Percentiles rank a stretch among this genome's conserved stretches.
Evolutionary conservation across 2,888 invertebrate species (phyloP).

Genomic region (Orthosia cruda): DNA sequence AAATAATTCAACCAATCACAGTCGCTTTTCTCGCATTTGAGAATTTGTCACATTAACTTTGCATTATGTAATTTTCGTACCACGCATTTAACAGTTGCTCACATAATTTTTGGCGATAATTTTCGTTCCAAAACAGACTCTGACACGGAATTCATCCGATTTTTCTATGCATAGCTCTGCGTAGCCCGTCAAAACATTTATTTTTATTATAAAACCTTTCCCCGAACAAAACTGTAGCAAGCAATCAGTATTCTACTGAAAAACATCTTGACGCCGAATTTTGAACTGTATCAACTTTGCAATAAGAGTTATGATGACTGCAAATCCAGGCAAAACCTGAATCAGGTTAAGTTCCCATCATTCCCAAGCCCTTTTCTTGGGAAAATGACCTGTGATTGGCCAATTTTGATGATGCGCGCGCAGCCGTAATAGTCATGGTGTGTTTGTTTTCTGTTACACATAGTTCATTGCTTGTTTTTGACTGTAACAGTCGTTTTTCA

Average conservation of each 20-base stretch:
- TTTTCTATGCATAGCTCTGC: neutral
- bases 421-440: slow-evolving; percentile 55
- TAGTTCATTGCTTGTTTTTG: slow-evolving; percentile 47
- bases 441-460: slow-evolving; percentile 9
- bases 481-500: accelerated
- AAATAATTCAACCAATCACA: no score
- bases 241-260: slow-evolving; percentile 12
- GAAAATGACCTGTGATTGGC: slow-evolving; percentile 76
- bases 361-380: slow-evolving; percentile 77
- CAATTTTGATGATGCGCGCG: slow-evolving; percentile 78
- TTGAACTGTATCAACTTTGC: accelerated
- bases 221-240: slow-evolving; percentile 27
- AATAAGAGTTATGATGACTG: slow-evolving; percentile 4
- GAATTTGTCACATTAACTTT: no score
- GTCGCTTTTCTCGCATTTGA: neutral
- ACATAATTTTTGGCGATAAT: neutral
- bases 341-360: slow-evolving; percentile 68
- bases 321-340: slow-evolving; percentile 32
- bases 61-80: no score
- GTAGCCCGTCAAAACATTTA: slow-evolving; percentile 1
- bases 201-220: slow-evolving; percentile 45
- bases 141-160: no score
- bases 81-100: no score
- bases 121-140: neutral
- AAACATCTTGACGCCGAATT: slow-evolving; percentile 6